Evolutionary conservation across 2,888 invertebrate species (phyloP), one percentile per base, ranked within the genome.

Genomic region (Pollenia labialis): DNA sequence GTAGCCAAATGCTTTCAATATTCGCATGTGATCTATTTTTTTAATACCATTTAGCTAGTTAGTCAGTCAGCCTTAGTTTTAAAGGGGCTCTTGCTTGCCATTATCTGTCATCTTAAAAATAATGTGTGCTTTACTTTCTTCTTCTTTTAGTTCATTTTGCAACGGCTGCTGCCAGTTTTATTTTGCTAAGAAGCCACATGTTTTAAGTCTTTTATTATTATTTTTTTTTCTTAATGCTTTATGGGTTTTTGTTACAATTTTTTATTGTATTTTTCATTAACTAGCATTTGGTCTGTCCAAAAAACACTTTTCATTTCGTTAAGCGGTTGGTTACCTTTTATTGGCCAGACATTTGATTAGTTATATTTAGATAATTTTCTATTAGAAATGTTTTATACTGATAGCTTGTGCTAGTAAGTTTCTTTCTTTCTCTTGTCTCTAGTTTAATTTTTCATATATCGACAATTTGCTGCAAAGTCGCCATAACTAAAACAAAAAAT

Each of bases 111-210:
- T 82, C 82, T 82, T 82, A 48, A 66, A 77, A 62, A 83, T 79
- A 86, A 79, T 79, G 69, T 56, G 42, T 56, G 74, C 75, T 69
- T 52, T 56, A 64, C 62, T 64, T 79, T 74, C 50, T 69, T 69
- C 79, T 75, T 71, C 23, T 82, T 50, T 54, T 79, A 14, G 11
- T 58, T 58, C 12, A 23, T 46, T 60, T 58, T 46, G 52, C 32
- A 23, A 50, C 48, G 18, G 32, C 48, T 71, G 42, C 64, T 82
- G 42, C 42, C 42, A 18, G 16, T 71, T 79, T 18, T 50, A 60
- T 68, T 48, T 54, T 23, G 68, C 62, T 83, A 69, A 82, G 58
- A 72, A 85, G 85, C 85, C 85, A 79, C 79, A 86, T 86, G 85
- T 75, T 86, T 74, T 8, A 66, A 79, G 66, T 44, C 74, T 10